phyloP scores from a whole-genome alignment of 2,797 vertebrate species.

The Pantherophis alleghaniensis region DNA sequence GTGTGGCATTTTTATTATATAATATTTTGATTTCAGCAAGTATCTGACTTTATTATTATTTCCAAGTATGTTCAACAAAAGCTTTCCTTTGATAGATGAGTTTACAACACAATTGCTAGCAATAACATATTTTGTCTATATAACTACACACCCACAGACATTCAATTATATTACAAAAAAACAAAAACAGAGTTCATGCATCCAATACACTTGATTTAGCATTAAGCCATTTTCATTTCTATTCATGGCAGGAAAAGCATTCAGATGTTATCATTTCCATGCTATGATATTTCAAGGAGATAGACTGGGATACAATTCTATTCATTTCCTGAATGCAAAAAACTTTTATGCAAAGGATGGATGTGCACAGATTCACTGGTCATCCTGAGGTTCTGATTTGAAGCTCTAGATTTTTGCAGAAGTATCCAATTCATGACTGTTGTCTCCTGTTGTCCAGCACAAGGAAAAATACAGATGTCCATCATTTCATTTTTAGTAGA shows the following conservation, averaged over 20 bases:
- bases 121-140: constrained; percentile 29
- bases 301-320: not conserved
- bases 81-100: constrained; percentile 34
- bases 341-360: not conserved
- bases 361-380: not conserved
- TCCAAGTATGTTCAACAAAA: constrained; percentile 12
- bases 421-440: not conserved
- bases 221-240: constrained; percentile 29
- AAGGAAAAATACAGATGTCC: not conserved
- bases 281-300: constrained; percentile 3
- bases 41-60: constrained; percentile 38
- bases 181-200: constrained; percentile 24
- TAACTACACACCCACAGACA: not conserved
- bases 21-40: constrained; percentile 15
- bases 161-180: constrained; percentile 3
- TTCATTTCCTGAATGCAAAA: not conserved
- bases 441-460: not conserved
- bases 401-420: not conserved
- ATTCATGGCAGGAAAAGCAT: constrained; percentile 16
- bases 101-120: constrained; percentile 26
- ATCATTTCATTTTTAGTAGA: not conserved
- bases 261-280: not conserved
- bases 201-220: constrained; percentile 32
- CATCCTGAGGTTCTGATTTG: not conserved
- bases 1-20: not conserved